A percentile compares a stretch with the other conserved stretches of the same genome.
Conservation (phyloP, 2,888 invertebrate genomes). For the Ceriagrion tenellum region DNA sequence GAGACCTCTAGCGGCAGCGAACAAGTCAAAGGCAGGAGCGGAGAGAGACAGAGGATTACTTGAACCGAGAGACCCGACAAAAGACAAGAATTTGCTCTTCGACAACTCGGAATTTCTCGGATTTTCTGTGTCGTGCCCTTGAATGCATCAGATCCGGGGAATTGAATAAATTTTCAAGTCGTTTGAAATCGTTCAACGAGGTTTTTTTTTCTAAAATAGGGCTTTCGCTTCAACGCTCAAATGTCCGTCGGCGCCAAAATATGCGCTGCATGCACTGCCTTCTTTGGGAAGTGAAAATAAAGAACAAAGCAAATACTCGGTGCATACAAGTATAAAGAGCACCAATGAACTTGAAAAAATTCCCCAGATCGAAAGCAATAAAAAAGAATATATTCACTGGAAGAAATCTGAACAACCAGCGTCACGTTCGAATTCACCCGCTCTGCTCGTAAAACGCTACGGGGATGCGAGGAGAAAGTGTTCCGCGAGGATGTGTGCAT, state of each 20-base stretch:
- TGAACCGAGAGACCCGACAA: no score
- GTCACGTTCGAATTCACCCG: constrained; percentile 12
- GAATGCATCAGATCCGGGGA: neutral
- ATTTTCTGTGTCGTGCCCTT: neutral
- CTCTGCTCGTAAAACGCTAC: neutral
- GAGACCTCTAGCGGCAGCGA: no score
- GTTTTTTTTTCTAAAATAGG: neutral
- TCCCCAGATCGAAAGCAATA: neutral
- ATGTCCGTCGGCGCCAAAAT: neutral
- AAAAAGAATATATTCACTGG: neutral
- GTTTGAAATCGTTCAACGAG: neutral
- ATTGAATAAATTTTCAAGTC: neutral
- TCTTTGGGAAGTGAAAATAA: neutral
- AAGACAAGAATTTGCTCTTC: neutral
- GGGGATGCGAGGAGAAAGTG: constrained; percentile 2
- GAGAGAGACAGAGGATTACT: neutral
- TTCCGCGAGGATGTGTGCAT: neutral
- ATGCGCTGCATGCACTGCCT: neutral
- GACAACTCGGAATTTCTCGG: neutral
- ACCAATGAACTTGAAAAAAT: neutral
- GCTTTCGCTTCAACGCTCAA: neutral
- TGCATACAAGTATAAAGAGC: neutral
- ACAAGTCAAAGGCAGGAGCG: neutral
- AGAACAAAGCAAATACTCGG: neutral
- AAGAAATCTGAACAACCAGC: neutral